phyloP scores from a whole-genome alignment of 2,113 vertebrate species.

The Zosterops pallidus region DNA sequence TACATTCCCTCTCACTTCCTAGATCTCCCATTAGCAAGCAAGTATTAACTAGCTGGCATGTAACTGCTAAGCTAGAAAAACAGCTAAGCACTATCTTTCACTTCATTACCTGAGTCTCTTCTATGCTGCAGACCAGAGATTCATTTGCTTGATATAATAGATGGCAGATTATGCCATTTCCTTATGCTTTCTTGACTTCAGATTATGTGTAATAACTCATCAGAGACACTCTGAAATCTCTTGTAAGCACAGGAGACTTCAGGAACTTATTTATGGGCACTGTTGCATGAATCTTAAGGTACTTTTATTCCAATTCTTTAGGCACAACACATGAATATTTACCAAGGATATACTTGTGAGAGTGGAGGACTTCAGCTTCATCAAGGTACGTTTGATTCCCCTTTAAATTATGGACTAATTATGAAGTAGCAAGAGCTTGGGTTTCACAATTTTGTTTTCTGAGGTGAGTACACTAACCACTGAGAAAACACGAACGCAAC shows the following conservation, averaged over 20 bases:
- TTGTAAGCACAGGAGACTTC: background rate
- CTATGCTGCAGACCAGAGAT: background rate
- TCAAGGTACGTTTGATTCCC: background rate
- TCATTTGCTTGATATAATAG: background rate
- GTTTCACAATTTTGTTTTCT: constrained; percentile 7
- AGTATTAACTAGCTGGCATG: background rate
- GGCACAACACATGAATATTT: background rate
- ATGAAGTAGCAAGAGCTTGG: background rate
- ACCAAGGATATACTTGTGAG: background rate
- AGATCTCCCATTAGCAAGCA: background rate
- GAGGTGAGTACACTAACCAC: background rate
- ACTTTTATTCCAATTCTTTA: background rate
- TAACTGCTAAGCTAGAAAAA: background rate
- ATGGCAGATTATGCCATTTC: background rate
- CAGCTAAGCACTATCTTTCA: background rate
- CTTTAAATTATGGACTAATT: background rate
- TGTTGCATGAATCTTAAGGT: background rate
- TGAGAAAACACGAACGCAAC: background rate
- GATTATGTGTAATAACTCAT: background rate
- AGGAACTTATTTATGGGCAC: background rate
- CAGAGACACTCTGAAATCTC: background rate
- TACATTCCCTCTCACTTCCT: background rate
- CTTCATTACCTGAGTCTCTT: background rate
- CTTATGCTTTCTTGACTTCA: background rate
- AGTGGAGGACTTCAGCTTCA: background rate